Conservation (phyloP, 1,140 invertebrate genomes). For the Episyrphus balteatus region DNA sequence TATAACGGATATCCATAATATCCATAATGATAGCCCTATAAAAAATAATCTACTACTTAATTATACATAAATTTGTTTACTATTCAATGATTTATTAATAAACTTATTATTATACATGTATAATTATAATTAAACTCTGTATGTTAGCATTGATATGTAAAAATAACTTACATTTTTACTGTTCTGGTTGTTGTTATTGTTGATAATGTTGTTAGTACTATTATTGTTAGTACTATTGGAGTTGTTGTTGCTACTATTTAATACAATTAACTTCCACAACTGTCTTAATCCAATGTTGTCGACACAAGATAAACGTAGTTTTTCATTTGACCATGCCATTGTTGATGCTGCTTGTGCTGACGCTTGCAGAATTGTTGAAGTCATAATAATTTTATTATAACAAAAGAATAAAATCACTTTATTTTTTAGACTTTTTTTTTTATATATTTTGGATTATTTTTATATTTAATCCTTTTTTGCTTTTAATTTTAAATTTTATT, state of each 20-base stretch:
- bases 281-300: slow-evolving; percentile 33
- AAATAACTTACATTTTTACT: not conserved
- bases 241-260: slow-evolving; percentile 22
- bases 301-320: slow-evolving; percentile 33
- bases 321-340: slow-evolving; percentile 35
- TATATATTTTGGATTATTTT: slow-evolving; percentile 14
- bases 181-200: slow-evolving; percentile 3
- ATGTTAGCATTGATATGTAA: not conserved
- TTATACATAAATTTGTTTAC: slow-evolving; percentile 19
- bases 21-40: too few species aligned
- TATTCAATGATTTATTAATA: slow-evolving; percentile 8
- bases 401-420: slow-evolving; percentile 15
- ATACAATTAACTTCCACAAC: slow-evolving; percentile 32
- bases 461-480: not conserved
- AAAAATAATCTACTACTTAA: slow-evolving; percentile 19
- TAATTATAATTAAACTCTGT: too few species aligned
- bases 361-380: slow-evolving; percentile 30
- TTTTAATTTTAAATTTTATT: too few species aligned
- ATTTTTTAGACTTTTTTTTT: slow-evolving; percentile 1
- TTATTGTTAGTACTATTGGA: slow-evolving; percentile 3
- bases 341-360: slow-evolving; percentile 9
- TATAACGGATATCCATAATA: too few species aligned
- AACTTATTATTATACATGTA: too few species aligned
- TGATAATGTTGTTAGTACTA: not conserved
- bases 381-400: slow-evolving; percentile 17